A percentile compares a stretch with the other conserved stretches of the same genome.
phyloP scores from a whole-genome alignment of 2,113 vertebrate species.

The Megalops atlanticus region DNA sequence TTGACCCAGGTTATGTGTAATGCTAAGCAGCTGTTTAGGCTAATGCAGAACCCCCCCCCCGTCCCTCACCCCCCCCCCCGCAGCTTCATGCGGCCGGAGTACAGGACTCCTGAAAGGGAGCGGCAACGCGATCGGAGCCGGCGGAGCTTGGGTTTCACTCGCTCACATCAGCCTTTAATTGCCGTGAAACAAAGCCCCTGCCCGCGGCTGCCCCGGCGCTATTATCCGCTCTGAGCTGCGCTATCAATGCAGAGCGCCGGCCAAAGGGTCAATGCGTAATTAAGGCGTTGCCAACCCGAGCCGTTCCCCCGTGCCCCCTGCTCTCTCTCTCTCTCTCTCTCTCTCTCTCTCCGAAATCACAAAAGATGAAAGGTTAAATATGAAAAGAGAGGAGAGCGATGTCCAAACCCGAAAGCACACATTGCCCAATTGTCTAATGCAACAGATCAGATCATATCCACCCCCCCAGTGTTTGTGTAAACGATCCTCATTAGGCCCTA shows the following conservation, averaged over 20 bases:
- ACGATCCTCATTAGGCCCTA: slow-evolving; percentile 66
- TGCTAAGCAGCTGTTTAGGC: slow-evolving; percentile 61
- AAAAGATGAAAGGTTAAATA: slow-evolving; percentile 56
- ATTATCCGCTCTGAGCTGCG: slow-evolving; percentile 55
- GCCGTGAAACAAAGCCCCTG: slow-evolving; percentile 70
- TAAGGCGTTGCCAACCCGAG: slow-evolving; percentile 74
- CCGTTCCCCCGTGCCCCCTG: slow-evolving; percentile 53
- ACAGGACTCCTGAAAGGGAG: slow-evolving; percentile 66
- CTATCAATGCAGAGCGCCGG: slow-evolving; percentile 69
- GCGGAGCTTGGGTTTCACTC: slow-evolving; percentile 72
- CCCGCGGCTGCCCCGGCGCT: slow-evolving; percentile 44
- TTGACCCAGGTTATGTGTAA: slow-evolving; percentile 78
- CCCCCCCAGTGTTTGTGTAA: slow-evolving; percentile 57
- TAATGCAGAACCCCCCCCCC: too few relatives aligned
- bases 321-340: slow-evolving; percentile 68
- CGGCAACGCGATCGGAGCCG: slow-evolving; percentile 70
- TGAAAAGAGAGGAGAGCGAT: slow-evolving; percentile 56
- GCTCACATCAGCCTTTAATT: slow-evolving; percentile 67
- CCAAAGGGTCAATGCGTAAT: slow-evolving; percentile 78
- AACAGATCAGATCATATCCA: slow-evolving; percentile 56
- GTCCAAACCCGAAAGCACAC: slow-evolving; percentile 25
- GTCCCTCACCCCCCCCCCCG: slow-evolving; percentile 66
- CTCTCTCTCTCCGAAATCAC: slow-evolving; percentile 67
- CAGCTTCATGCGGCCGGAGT: slow-evolving; percentile 69
- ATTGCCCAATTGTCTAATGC: slow-evolving; percentile 46